Evolutionary conservation across 2,113 vertebrate genomes (phyloP).

Genomic region (Calypte anna): DNA sequence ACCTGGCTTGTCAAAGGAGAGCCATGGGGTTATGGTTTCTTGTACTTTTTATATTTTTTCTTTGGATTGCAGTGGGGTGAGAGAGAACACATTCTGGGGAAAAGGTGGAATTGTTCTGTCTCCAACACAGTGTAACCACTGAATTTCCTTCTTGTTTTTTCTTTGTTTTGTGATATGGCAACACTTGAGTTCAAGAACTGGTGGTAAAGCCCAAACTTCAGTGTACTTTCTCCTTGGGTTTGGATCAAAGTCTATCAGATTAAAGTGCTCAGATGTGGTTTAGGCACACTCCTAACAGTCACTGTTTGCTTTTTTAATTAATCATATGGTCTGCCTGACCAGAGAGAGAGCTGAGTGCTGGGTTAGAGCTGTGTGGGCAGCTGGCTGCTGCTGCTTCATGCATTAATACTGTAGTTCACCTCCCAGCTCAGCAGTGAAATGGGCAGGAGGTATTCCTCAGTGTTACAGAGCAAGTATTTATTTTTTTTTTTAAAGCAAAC

Average conservation of each 20-base stretch:
- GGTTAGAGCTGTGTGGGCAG: slow-evolving; percentile 4
- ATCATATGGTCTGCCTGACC: neutral
- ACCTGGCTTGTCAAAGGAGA: neutral
- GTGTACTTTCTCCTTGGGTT: neutral
- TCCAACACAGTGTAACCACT: neutral
- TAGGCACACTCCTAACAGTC: slow-evolving; percentile 23
- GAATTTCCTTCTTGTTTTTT: neutral
- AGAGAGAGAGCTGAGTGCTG: slow-evolving; percentile 3
- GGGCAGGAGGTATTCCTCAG: neutral
- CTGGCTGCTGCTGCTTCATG: neutral
- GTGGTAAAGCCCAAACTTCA: neutral
- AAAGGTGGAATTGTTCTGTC: slow-evolving; percentile 7
- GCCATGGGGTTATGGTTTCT: slow-evolving; percentile 17
- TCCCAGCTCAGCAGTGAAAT: neutral
- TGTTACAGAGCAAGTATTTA: neutral
- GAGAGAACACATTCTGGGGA: neutral
- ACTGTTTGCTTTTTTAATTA: slow-evolving; percentile 41
- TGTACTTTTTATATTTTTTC: neutral
- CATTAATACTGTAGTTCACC: neutral
- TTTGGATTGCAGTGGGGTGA: slow-evolving; percentile 25
- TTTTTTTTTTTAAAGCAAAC: neutral
- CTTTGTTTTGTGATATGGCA: neutral
- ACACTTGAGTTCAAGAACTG: neutral
- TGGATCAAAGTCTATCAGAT: slow-evolving; percentile 2
- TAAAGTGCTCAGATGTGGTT: slow-evolving; percentile 27